Conservation (phyloP, 1,140 invertebrate species). For the Meloidogyne floridensis region DNA sequence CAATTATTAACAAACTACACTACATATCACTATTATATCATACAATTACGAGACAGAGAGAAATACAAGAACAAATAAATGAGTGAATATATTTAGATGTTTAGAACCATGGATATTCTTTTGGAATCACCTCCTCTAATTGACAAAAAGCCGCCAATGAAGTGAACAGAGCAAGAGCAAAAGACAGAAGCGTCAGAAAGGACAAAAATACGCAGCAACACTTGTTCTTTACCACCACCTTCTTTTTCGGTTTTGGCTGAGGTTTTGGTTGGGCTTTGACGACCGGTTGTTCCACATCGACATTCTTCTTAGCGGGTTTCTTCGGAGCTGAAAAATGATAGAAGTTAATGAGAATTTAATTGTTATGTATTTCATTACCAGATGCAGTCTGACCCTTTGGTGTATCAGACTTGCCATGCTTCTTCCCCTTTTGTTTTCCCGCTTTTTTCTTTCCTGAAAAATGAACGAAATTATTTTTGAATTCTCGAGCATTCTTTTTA, state of each 20-base stretch:
- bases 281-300: background rate
- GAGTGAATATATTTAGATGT: background rate
- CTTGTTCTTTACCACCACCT: background rate
- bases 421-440: background rate
- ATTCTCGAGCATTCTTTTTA: background rate
- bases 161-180: background rate
- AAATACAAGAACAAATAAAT: background rate
- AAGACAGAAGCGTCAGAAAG: background rate
- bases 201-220: background rate
- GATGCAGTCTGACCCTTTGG: slow-evolving; percentile 5
- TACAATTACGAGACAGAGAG: slow-evolving; percentile 6
- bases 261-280: background rate
- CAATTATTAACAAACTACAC: background rate
- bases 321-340: background rate
- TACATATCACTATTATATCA: background rate
- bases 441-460: background rate
- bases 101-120: background rate
- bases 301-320: background rate
- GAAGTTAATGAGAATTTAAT: background rate
- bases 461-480: background rate
- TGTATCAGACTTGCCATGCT: background rate
- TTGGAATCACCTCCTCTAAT: background rate
- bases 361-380: background rate
- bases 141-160: background rate
- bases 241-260: background rate